A percentile compares a stretch with the other conserved stretches of the same genome.
These are phyloP conservation scores for Drosophila bocqueti DNA, from an alignment of 1,140 invertebrate genomes.

Conservation along the genomic window DNA sequence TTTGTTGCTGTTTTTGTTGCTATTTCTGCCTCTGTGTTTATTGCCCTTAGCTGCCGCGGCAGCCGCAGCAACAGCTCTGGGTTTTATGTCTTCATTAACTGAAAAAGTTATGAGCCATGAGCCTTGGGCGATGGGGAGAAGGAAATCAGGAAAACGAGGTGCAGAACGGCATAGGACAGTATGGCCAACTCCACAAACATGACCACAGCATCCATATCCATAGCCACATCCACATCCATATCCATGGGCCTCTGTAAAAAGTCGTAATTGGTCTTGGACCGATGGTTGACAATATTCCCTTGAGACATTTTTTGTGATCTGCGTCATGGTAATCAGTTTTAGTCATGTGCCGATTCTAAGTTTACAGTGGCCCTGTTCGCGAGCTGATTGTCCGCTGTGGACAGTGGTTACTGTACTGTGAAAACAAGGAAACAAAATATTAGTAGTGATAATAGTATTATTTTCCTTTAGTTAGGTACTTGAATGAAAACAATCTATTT, in stretches of 20 bases:
- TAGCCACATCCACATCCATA: neutral
- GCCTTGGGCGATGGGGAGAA: slow-evolving; percentile 26
- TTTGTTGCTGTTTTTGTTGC: neutral
- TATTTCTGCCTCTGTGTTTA: slow-evolving; percentile 43
- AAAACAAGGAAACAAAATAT: too few species aligned
- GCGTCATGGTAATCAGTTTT: slow-evolving; percentile 76
- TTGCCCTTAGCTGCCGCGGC: slow-evolving; percentile 66
- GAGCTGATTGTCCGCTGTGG: neutral
- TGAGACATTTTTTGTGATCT: slow-evolving; percentile 65
- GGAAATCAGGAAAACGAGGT: slow-evolving; percentile 4
- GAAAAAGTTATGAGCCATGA: slow-evolving; percentile 81
- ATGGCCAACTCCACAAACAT: slow-evolving; percentile 21
- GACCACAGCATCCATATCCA: slow-evolving; percentile 56
- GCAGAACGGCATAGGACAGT: slow-evolving; percentile 19
- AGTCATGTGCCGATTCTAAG: slow-evolving; percentile 40
- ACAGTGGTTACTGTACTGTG: slow-evolving; percentile 19
- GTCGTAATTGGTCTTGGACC: slow-evolving; percentile 33
- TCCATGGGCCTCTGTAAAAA: slow-evolving; percentile 36
- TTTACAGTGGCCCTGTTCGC: slow-evolving; percentile 5
- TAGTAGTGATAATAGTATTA: too few species aligned
- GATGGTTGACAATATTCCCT: slow-evolving; percentile 40
- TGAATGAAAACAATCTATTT: too few species aligned
- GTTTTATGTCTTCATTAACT: slow-evolving; percentile 84
- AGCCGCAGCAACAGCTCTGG: slow-evolving; percentile 63
- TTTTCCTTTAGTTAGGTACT: too few species aligned